These are phyloP conservation scores for Eulemur mongoz DNA, from an alignment of 2,797 vertebrate genomes.

Conservation along the genomic window DNA sequence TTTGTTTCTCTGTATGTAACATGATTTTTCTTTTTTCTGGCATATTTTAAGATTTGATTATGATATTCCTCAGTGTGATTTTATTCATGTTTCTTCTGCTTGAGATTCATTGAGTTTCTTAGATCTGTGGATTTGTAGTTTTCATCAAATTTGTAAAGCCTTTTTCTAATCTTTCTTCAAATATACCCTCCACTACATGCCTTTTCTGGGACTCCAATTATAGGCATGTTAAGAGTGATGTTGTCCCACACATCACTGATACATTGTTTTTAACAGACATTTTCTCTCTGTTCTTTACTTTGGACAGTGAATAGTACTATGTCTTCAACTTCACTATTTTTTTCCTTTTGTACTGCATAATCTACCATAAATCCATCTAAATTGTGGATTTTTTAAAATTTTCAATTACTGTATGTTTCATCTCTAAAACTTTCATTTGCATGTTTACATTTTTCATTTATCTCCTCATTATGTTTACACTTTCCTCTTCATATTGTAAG, in stretches of 20 bases:
- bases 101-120: not conserved
- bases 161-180: constrained; percentile 15
- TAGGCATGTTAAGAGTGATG: not conserved
- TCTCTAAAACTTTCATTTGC: not conserved
- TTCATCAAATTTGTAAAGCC: constrained; percentile 11
- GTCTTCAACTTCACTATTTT: not conserved
- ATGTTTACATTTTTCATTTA: not conserved
- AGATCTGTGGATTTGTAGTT: not conserved
- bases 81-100: not conserved
- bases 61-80: not conserved
- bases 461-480: not conserved
- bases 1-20: not conserved
- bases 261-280: not conserved
- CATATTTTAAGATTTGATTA: not conserved
- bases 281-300: not conserved
- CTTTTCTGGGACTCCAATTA: not conserved
- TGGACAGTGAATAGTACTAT: not conserved
- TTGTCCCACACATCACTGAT: not conserved
- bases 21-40: not conserved
- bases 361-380: not conserved
- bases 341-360: not conserved
- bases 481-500: not conserved
- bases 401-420: not conserved
- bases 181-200: not conserved
- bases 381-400: not conserved